phyloP scores from a whole-genome alignment of 2,888 invertebrate genomes.

The Electrophaes corylata region DNA sequence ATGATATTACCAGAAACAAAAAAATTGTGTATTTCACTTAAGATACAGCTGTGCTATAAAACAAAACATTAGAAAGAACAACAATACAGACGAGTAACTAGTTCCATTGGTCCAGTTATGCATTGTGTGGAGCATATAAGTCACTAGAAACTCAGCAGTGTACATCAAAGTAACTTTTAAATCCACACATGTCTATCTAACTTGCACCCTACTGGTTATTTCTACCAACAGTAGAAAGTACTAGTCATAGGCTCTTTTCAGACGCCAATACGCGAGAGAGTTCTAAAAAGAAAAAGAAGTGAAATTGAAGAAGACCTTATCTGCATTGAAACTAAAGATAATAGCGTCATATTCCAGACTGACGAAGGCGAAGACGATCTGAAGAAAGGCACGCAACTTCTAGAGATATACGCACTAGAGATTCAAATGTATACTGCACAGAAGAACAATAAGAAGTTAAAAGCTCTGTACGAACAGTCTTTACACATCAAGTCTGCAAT shows the following conservation, averaged over 20 bases:
- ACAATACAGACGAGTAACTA: too few species aligned
- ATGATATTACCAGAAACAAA: too few species aligned
- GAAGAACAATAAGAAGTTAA: slow-evolving; percentile 99
- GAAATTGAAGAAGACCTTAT: slow-evolving; percentile 5
- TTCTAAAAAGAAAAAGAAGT: slow-evolving; percentile 11
- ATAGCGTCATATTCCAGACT: slow-evolving; percentile 83
- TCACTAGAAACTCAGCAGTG: too few species aligned
- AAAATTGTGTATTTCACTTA: too few species aligned
- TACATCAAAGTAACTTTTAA: background rate
- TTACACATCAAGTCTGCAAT: slow-evolving; percentile 99
- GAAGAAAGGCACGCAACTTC: slow-evolving; percentile 98
- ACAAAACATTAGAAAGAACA: too few species aligned
- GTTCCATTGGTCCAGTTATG: too few species aligned
- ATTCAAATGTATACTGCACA: slow-evolving; percentile 99
- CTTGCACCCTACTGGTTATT: slow-evolving; percentile 6
- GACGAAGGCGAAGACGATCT: slow-evolving; percentile 99
- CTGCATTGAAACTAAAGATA: slow-evolving; percentile 7
- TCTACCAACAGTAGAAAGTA: slow-evolving; percentile 14
- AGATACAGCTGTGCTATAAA: too few species aligned
- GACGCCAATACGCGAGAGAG: slow-evolving; percentile 7
- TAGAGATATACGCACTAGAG: slow-evolving; percentile 99
- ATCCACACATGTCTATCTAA: background rate
- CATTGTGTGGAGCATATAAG: too few species aligned
- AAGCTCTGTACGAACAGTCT: slow-evolving; percentile 98
- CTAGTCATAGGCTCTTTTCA: slow-evolving; percentile 16